A percentile compares a stretch with the other conserved stretches of the same genome.
phyloP scores from a whole-genome alignment of 2,888 invertebrate genomes.

The Phoronis australis region DNA sequence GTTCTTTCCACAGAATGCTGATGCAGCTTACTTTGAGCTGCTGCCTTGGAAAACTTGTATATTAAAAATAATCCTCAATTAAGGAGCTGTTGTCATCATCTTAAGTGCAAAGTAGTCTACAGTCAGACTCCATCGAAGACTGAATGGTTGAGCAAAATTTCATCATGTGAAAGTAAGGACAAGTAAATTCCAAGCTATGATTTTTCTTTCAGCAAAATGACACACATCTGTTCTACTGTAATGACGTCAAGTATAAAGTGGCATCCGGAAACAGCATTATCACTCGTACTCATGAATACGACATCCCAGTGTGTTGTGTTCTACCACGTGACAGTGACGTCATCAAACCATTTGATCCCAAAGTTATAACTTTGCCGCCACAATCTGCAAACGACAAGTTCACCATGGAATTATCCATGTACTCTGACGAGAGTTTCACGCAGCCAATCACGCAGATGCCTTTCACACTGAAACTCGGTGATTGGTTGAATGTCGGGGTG shows the following conservation, averaged over 20 bases:
- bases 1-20: no score
- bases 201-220: slow-evolving; percentile 29
- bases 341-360: slow-evolving; percentile 1
- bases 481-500: slow-evolving; percentile 33
- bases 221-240: slow-evolving; percentile 38
- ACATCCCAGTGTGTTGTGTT: neutral
- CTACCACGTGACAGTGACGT: slow-evolving; percentile 5
- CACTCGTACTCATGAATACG: neutral
- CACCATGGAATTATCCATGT: slow-evolving; percentile 27
- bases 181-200: no score
- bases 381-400: slow-evolving; percentile 14
- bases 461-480: slow-evolving; percentile 29
- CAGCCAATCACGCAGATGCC: slow-evolving; percentile 26
- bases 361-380: neutral
- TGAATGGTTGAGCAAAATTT: no score
- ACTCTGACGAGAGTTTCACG: slow-evolving; percentile 23
- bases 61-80: no score
- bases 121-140: no score
- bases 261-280: neutral
- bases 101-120: no score
- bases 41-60: no score
- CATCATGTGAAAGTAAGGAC: no score
- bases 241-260: slow-evolving; percentile 1
- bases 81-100: no score
- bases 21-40: no score